Evolutionary conservation across 2,888 invertebrate genomes (phyloP), one percentile per base, ranked within the genome.

Genomic region (Deilephila elpenor): DNA sequence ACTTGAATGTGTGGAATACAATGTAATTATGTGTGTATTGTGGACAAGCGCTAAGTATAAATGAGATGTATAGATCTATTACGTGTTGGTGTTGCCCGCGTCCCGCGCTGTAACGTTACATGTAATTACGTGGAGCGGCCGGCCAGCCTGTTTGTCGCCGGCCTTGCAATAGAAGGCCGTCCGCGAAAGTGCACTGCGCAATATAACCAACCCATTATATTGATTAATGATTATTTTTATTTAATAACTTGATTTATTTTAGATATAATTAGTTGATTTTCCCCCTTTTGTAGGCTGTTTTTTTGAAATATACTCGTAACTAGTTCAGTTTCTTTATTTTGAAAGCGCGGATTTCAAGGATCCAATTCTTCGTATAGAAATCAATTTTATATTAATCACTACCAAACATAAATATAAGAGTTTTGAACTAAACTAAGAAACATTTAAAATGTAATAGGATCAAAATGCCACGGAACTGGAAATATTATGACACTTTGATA

Each of bases 141-240:
- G 78, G 81, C 87, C 79, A 91, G 92, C 86, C 92, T 82, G 86
- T 84, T 80, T 87, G 91, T 89, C 91, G 91, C 90, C 92, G 91
- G 88, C 93, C 93, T 93, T 93, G 91, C 80, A 53, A 44, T 79
- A 83, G 89, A 91, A 92, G 92, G 92, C 88, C 88, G 86, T 34
- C 77, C 82, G 83, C 85, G 85, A 88, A 85, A 89, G 87, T 85
- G 80, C 77, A 81, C 82, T 82, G 77, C 83, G 83, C 82, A 85
- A 84, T 79, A 81, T 75, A 79, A 78, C 74, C 76, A 74, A 80
- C 81, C 83, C 80, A 85, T 86, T 85, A 84, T 79, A 83, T 84
- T 87, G 85, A 86, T 84, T 83, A 81, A 84, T 85, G 79, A 84
- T 81, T 81, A 82, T 78, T 79, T 82, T 83, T 78, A 86, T 85